A percentile compares a stretch with the other conserved stretches of the same genome.
Conservation (phyloP, 1,140 invertebrate genomes). For the Cyclargus thomasi region DNA sequence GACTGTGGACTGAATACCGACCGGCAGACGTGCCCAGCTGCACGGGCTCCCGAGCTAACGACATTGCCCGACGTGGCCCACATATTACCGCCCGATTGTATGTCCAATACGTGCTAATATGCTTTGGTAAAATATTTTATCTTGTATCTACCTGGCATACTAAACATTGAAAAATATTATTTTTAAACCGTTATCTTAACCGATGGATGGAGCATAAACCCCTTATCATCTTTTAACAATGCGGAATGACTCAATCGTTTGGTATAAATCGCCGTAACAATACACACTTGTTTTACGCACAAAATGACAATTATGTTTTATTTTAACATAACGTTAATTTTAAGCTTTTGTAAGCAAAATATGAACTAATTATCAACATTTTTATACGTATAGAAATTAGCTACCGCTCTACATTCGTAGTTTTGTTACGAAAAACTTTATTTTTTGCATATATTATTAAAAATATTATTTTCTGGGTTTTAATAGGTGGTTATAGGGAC, state of each 20-base stretch:
- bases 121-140: too few relatives aligned
- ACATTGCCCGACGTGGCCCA: conserved; percentile 54
- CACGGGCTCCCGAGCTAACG: conserved; percentile 17
- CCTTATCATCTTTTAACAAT: background rate
- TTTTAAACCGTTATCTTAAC: conserved; percentile 43
- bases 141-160: too few relatives aligned
- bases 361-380: background rate
- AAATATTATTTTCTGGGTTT: too few relatives aligned
- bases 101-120: too few relatives aligned
- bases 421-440: background rate
- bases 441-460: too few relatives aligned
- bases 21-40: conserved; percentile 37
- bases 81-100: conserved; percentile 28
- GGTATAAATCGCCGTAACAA: background rate
- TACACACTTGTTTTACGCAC: background rate
- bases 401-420: background rate
- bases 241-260: background rate
- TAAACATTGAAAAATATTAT: conserved; percentile 44
- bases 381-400: background rate
- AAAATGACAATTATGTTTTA: background rate
- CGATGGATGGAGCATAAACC: background rate
- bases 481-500: too few relatives aligned
- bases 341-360: background rate
- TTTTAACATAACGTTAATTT: background rate
- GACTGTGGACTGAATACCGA: conserved; percentile 61